Percentiles rank a stretch among this genome's conserved stretches.
Conservation (phyloP, 2,113 vertebrate genomes). For the Clarias batrachus region DNA sequence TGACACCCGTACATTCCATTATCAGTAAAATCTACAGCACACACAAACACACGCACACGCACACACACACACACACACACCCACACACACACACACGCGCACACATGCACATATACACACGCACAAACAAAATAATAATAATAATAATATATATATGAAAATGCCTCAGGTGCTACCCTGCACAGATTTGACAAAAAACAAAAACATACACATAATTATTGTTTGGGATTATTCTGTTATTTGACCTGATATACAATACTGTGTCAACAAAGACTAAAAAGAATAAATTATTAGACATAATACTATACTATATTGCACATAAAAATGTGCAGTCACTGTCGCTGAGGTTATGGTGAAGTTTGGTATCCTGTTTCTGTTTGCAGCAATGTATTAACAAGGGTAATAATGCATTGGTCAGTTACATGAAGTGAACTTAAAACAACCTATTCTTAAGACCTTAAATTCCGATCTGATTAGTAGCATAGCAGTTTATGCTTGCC, state of each 20-base stretch:
- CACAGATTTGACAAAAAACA: slow-evolving; percentile 36
- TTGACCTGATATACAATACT: slow-evolving; percentile 24
- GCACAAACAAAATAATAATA: background rate
- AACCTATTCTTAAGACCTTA: background rate
- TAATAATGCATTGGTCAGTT: background rate
- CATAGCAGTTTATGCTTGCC: slow-evolving; percentile 7
- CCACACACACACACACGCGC: slow-evolving; percentile 26
- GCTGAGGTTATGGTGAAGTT: background rate
- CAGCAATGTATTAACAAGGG: background rate
- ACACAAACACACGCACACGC: slow-evolving; percentile 25
- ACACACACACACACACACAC: slow-evolving; percentile 29
- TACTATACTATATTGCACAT: background rate
- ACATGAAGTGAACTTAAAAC: background rate
- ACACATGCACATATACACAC: no score
- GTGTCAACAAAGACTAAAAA: slow-evolving; percentile 1
- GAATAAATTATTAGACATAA: slow-evolving; percentile 11
- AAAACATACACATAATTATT: slow-evolving; percentile 35
- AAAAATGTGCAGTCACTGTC: background rate
- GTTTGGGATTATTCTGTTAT: slow-evolving; percentile 26
- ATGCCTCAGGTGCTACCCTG: slow-evolving; percentile 46
- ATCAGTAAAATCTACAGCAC: slow-evolving; percentile 46
- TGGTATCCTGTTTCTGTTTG: background rate
- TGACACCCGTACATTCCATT: slow-evolving; percentile 45
- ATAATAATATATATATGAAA: background rate
- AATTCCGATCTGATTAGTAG: background rate